Conservation (phyloP, 2,797 vertebrate species). For the Thaleichthys pacificus region DNA sequence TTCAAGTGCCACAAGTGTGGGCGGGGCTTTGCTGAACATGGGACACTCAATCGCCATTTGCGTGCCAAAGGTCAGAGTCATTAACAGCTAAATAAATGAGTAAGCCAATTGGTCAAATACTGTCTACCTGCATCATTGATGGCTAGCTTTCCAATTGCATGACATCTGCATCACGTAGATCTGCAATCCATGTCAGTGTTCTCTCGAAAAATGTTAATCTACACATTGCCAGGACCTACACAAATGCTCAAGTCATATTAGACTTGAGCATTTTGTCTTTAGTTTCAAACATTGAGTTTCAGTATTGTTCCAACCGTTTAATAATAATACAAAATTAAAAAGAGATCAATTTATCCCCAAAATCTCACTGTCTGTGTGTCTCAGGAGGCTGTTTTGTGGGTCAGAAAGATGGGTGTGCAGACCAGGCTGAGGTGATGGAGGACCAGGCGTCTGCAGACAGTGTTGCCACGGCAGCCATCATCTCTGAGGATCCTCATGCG, state of each 20-base stretch:
- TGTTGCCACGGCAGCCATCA: slow-evolving; percentile 74
- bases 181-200: too few species aligned
- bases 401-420: slow-evolving; percentile 72
- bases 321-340: too few species aligned
- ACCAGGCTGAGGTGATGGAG: slow-evolving; percentile 69
- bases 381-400: slow-evolving; percentile 85
- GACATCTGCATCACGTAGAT: too few species aligned
- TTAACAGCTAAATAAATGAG: not conserved
- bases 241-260: too few species aligned
- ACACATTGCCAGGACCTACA: too few species aligned
- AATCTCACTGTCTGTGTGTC: not conserved
- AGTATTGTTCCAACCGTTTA: too few species aligned
- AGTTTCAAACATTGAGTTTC: too few species aligned
- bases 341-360: too few species aligned
- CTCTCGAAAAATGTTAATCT: too few species aligned
- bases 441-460: slow-evolving; percentile 74
- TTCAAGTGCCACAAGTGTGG: slow-evolving; percentile 91
- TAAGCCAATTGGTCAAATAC: not conserved
- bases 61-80: slow-evolving; percentile 87
- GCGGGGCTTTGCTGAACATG: slow-evolving; percentile 93
- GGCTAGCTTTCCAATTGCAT: too few species aligned
- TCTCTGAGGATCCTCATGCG: slow-evolving; percentile 89
- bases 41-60: slow-evolving; percentile 93
- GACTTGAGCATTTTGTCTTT: too few species aligned
- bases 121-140: not conserved